Conservation (phyloP, 2,113 vertebrate genomes). For the Peromyscus polionotus region DNA sequence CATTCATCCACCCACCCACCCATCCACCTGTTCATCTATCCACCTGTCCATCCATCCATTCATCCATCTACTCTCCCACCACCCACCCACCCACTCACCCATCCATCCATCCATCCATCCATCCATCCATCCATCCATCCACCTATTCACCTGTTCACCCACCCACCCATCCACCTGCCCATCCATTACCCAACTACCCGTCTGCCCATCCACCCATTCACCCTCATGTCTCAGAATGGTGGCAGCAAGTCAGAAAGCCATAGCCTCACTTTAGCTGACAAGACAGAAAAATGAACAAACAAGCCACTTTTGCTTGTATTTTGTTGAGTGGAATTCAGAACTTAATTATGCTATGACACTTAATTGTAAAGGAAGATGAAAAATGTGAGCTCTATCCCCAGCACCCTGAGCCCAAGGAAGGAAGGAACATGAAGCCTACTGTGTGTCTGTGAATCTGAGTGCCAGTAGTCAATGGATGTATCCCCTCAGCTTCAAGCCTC, state of each 20-base stretch:
- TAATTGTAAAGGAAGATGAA: background rate
- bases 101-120: no score
- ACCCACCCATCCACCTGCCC: background rate
- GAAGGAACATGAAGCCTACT: background rate
- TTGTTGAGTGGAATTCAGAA: background rate
- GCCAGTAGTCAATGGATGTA: no score
- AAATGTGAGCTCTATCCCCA: background rate
- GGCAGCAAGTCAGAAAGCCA: background rate
- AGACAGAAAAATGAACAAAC: background rate
- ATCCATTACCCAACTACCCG: background rate
- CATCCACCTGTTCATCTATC: background rate
- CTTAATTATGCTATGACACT: background rate
- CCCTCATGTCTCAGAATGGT: background rate
- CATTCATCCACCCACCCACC: no score
- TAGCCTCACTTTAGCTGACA: background rate
- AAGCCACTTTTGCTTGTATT: background rate
- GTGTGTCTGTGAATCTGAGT: background rate
- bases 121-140: no score
- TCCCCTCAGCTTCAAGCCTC: background rate
- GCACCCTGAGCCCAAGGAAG: background rate
- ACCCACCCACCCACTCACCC: background rate
- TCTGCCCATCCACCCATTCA: background rate
- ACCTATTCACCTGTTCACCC: background rate
- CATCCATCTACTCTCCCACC: no score
- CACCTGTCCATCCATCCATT: fast-evolving